A percentile compares a stretch with the other conserved stretches of the same genome.
phyloP scores from a whole-genome alignment of 2,888 invertebrate genomes.

The Allophyes oxyacanthae region DNA sequence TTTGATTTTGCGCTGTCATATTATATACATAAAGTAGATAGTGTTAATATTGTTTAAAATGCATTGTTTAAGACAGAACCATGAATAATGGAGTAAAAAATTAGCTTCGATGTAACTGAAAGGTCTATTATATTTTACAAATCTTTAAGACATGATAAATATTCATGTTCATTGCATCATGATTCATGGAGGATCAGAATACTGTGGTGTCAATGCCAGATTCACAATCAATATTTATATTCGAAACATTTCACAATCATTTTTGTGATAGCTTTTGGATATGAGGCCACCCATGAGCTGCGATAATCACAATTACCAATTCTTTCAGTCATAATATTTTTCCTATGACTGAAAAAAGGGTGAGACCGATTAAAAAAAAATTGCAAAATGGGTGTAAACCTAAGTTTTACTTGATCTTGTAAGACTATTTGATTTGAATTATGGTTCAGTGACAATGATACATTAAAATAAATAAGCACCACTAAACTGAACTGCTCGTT shows the following conservation, averaged over 20 bases:
- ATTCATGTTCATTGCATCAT: constrained; percentile 16
- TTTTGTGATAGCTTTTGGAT: no score
- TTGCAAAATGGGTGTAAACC: no score
- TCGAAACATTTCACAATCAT: neutral
- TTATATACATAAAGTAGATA: neutral
- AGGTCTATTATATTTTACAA: constrained; percentile 8
- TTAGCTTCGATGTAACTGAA: constrained; percentile 11
- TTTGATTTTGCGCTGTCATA: neutral
- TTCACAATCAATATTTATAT: constrained; percentile 18
- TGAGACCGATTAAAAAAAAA: no score
- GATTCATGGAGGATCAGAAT: constrained; percentile 7
- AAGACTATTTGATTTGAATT: no score
- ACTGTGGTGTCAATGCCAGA: constrained; percentile 29
- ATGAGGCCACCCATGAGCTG: no score
- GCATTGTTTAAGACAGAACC: neutral
- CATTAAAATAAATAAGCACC: no score
- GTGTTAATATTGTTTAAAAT: neutral
- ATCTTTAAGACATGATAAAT: constrained; percentile 17
- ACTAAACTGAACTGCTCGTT: no score
- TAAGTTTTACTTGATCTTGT: no score
- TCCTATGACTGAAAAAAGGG: no score
- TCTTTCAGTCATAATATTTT: no score
- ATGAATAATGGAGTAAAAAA: neutral
- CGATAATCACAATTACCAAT: no score
- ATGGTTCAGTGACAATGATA: no score